A percentile compares a stretch with the other conserved stretches of the same genome.
phyloP scores from a whole-genome alignment of 2,113 vertebrate species.

The Melanocharis versteri region DNA sequence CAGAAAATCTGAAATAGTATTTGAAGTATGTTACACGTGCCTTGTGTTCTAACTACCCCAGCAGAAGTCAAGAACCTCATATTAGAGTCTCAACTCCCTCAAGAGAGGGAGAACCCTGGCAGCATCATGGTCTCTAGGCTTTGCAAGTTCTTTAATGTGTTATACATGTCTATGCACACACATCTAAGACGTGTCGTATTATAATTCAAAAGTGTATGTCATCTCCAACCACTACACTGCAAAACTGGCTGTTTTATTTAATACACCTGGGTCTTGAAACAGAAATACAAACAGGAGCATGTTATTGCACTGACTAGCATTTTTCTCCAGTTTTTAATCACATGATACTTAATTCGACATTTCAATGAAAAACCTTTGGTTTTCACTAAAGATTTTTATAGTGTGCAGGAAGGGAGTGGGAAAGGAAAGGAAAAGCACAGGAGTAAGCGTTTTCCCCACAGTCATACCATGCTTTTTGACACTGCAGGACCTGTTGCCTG shows the following conservation, averaged over 20 bases:
- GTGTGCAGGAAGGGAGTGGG: neutral
- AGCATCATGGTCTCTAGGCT: fast-evolving
- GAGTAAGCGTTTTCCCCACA: neutral
- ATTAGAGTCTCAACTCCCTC: neutral
- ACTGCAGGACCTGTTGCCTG: neutral
- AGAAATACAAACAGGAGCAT: neutral
- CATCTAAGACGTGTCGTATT: neutral
- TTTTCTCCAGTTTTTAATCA: neutral
- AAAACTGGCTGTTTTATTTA: neutral
- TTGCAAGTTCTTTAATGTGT: neutral
- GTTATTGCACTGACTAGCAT: neutral
- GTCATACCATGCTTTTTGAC: neutral
- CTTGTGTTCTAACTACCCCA: neutral
- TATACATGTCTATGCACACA: neutral
- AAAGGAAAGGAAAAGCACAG: neutral
- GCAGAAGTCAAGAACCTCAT: neutral
- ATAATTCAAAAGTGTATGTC: neutral
- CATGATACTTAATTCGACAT: neutral
- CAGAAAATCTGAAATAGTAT: neutral
- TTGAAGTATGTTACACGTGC: neutral
- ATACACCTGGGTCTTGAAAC: neutral
- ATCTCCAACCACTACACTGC: neutral
- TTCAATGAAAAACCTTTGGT: neutral
- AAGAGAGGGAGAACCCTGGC: neutral
- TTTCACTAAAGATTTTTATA: neutral